phyloP scores from a whole-genome alignment of 2,888 invertebrate genomes.

The Hoplodrina blanda region DNA sequence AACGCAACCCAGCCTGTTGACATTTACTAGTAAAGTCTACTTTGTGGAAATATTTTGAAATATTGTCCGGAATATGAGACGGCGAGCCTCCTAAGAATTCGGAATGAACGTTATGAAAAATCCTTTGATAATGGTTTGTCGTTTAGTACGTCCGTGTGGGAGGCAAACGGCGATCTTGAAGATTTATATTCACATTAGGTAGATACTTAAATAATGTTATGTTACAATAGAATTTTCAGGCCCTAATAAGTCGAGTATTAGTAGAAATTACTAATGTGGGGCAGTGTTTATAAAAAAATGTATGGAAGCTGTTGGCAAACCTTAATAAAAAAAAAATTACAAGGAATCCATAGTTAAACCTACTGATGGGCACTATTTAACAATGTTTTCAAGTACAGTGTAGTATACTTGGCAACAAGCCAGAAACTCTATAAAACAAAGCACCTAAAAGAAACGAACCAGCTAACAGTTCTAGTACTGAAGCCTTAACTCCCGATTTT shows the following conservation, averaged over 20 bases:
- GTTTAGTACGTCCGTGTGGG: conserved; percentile 23
- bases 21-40: conserved; percentile 32
- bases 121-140: conserved; percentile 42
- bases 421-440: conserved; percentile 25
- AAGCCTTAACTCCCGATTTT: conserved; percentile 35
- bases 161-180: conserved; percentile 17
- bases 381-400: conserved; percentile 10
- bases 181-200: conserved; percentile 2
- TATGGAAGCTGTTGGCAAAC: too few species aligned
- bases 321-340: too few species aligned
- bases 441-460: conserved; percentile 34
- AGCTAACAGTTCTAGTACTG: conserved; percentile 25
- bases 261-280: too few species aligned
- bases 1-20: conserved; percentile 40
- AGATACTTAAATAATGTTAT: background rate
- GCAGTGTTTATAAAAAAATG: too few species aligned
- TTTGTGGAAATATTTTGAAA: conserved; percentile 46
- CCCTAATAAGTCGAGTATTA: background rate
- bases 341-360: background rate
- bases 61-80: conserved; percentile 44
- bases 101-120: conserved; percentile 42
- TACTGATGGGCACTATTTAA: conserved; percentile 16
- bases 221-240: background rate
- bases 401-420: conserved; percentile 30
- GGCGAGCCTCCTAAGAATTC: conserved; percentile 29